These are phyloP conservation scores for Drosophila barbarae DNA, from an alignment of 2,888 invertebrate species.

Conservation along the genomic window DNA sequence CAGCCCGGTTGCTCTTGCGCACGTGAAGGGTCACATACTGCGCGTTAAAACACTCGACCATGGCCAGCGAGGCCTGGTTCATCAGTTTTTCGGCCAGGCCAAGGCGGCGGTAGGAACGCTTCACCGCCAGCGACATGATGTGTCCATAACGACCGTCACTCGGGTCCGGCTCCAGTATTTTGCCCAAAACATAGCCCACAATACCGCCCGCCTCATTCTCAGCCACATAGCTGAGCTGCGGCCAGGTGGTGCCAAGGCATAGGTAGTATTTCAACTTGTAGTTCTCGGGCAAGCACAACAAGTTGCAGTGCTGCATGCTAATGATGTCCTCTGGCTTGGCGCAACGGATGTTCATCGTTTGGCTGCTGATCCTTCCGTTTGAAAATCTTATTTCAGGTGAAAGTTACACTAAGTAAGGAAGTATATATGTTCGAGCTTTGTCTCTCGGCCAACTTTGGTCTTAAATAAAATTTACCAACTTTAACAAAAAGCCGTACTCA, in stretches of 20 bases:
- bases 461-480: not conserved
- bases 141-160: slow-evolving; percentile 99
- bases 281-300: slow-evolving; percentile 98
- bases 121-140: slow-evolving; percentile 98
- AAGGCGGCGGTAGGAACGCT: slow-evolving; percentile 93
- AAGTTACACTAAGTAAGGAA: slow-evolving; percentile 81
- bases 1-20: slow-evolving; percentile 97
- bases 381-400: slow-evolving; percentile 82
- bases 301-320: slow-evolving; percentile 99
- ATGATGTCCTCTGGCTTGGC: slow-evolving; percentile 97
- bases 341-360: slow-evolving; percentile 90
- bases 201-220: slow-evolving; percentile 98
- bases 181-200: slow-evolving; percentile 95
- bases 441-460: not conserved
- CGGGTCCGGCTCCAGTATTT: slow-evolving; percentile 94
- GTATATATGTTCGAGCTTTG: too few relatives aligned
- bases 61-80: slow-evolving; percentile 98
- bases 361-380: slow-evolving; percentile 82
- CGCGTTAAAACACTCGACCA: slow-evolving; percentile 98
- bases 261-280: slow-evolving; percentile 99
- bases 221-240: slow-evolving; percentile 98
- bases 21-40: slow-evolving; percentile 99
- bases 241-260: slow-evolving; percentile 99
- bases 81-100: slow-evolving; percentile 99
- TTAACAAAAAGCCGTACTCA: not conserved